Evolutionary conservation across 1,140 invertebrate genomes (phyloP).

Genomic region (Drosophila burlai): DNA sequence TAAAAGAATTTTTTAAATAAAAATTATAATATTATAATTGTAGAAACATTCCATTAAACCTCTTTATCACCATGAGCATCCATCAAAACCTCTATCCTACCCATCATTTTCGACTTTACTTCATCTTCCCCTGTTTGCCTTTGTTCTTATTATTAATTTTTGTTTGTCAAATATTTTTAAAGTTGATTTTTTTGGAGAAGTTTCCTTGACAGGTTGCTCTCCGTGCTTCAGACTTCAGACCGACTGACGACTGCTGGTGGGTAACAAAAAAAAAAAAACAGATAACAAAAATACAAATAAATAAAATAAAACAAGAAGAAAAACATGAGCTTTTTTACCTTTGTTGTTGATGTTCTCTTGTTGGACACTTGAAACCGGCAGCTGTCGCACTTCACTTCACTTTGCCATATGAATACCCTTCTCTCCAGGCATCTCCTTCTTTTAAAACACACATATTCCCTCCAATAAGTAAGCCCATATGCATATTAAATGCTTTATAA

Average conservation of each 20-base stretch:
- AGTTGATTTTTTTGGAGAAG: slow-evolving; percentile 44
- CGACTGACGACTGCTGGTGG: slow-evolving; percentile 32
- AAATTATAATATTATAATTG: no score
- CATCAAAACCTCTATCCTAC: slow-evolving; percentile 13
- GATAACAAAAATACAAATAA: neutral
- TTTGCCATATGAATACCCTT: slow-evolving; percentile 60
- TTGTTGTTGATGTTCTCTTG: slow-evolving; percentile 47
- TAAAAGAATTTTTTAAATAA: neutral
- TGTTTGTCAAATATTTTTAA: slow-evolving; percentile 70
- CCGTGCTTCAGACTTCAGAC: slow-evolving; percentile 37
- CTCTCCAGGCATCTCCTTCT: slow-evolving; percentile 5
- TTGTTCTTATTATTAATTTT: slow-evolving; percentile 62
- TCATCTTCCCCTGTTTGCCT: slow-evolving; percentile 46
- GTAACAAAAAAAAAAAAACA: neutral
- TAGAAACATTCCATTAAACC: neutral
- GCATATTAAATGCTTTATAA: slow-evolving; percentile 55
- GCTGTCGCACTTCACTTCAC: slow-evolving; percentile 79
- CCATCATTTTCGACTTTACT: slow-evolving; percentile 26
- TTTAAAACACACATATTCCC: slow-evolving; percentile 28
- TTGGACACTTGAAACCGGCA: slow-evolving; percentile 67
- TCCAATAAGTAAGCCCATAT: slow-evolving; percentile 20
- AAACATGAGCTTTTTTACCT: slow-evolving; percentile 31
- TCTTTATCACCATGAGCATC: slow-evolving; percentile 22
- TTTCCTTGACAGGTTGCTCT: slow-evolving; percentile 58
- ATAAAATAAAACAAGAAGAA: slow-evolving; percentile 10